Evolutionary conservation across 2,797 vertebrate genomes (phyloP).

Genomic region (Melanotaenia trifasciata): DNA sequence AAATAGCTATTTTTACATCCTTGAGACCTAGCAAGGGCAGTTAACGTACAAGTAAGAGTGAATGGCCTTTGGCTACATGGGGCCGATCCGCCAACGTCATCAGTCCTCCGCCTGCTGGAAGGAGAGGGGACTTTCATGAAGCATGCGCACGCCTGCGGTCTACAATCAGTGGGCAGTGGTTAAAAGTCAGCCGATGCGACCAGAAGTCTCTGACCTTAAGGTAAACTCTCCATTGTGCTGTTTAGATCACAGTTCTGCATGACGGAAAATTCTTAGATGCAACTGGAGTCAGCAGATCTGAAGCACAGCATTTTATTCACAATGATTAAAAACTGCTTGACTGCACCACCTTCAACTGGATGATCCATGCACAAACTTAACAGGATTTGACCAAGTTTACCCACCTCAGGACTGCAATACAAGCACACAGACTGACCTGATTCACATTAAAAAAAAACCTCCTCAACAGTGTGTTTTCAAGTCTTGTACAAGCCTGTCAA

Average conservation of each 20-base stretch:
- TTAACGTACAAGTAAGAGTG: slow-evolving; percentile 66
- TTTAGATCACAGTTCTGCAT: slow-evolving; percentile 14
- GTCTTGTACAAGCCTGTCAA: no score
- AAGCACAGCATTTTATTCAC: background rate
- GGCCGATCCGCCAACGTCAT: slow-evolving; percentile 44
- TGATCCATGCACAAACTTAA: background rate
- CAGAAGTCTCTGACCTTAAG: slow-evolving; percentile 10
- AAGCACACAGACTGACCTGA: background rate
- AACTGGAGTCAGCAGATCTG: background rate
- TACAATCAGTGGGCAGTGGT: slow-evolving; percentile 21
- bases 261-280: slow-evolving; percentile 1
- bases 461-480: no score
- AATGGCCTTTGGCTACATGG: slow-evolving; percentile 61
- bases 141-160: slow-evolving; percentile 25
- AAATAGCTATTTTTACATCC: slow-evolving; percentile 93
- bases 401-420: background rate
- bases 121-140: slow-evolving; percentile 58
- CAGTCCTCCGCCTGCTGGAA: slow-evolving; percentile 49
- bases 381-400: background rate
- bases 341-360: background rate
- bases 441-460: no score
- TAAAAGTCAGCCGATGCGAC: slow-evolving; percentile 28
- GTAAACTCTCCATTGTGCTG: slow-evolving; percentile 26
- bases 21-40: slow-evolving; percentile 62
- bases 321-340: background rate